These are phyloP conservation scores for Cavia aperea DNA, from an alignment of 2,113 vertebrate species.

Conservation along the genomic window DNA sequence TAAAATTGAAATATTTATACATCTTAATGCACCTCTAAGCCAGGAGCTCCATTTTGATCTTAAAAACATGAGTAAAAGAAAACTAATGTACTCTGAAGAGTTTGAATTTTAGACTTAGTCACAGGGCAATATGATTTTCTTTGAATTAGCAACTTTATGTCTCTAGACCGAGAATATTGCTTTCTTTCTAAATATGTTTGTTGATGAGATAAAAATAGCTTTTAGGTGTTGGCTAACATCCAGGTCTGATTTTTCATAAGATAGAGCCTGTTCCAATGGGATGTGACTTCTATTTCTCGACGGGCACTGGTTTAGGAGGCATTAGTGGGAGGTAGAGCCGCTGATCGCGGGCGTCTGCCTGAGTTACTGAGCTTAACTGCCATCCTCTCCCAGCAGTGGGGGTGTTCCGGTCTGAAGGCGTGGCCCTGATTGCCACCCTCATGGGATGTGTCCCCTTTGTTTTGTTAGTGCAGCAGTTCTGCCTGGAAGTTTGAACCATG, in stretches of 20 bases:
- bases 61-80: background rate
- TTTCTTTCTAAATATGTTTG: background rate
- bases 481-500: background rate
- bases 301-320: background rate
- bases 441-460: background rate
- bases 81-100: background rate
- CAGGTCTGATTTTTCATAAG: background rate
- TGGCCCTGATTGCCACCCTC: fast-evolving
- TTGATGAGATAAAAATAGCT: background rate
- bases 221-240: background rate
- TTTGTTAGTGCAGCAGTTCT: background rate
- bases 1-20: background rate
- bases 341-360: fast-evolving
- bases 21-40: background rate
- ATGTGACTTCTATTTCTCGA: background rate
- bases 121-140: background rate
- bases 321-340: background rate
- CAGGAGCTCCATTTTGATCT: background rate
- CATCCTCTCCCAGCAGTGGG: background rate
- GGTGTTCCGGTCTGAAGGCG: background rate
- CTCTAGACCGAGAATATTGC: background rate
- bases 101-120: background rate
- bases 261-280: background rate
- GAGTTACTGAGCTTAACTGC: background rate
- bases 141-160: background rate